A percentile compares a stretch with the other conserved stretches of the same genome.
Evolutionary conservation across 2,113 vertebrate genomes (phyloP).

Genomic region (Felis chaus): DNA sequence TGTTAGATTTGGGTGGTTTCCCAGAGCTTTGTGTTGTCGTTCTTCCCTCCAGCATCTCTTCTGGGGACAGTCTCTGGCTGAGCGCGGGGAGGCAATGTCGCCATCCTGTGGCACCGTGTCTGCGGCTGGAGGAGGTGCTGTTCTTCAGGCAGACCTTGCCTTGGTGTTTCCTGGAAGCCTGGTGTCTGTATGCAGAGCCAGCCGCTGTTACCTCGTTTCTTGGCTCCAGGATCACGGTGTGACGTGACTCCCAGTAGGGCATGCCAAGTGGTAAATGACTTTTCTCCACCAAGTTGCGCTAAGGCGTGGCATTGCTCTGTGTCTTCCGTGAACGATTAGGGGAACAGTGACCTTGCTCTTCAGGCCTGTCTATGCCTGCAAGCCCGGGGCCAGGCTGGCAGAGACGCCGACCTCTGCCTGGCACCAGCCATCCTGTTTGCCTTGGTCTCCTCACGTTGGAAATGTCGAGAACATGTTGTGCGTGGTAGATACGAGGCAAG

Average conservation of each 20-base stretch:
- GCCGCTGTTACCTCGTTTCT: neutral
- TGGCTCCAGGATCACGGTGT: neutral
- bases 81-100: accelerated
- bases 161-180: neutral
- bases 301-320: neutral
- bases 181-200: neutral
- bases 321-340: neutral
- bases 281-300: neutral
- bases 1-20: neutral
- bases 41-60: neutral
- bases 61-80: accelerated
- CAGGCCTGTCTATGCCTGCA: neutral
- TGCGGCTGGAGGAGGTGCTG: neutral
- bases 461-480: neutral
- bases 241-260: neutral
- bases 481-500: neutral
- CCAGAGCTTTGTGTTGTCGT: neutral
- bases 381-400: neutral
- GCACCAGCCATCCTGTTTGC: neutral
- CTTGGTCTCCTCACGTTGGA: neutral
- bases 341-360: neutral
- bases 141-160: neutral
- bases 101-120: neutral
- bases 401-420: neutral
- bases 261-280: neutral